A percentile compares a stretch with the other conserved stretches of the same genome.
Conservation (phyloP, 1,140 invertebrate species). For the Xylocopa sonorina region DNA sequence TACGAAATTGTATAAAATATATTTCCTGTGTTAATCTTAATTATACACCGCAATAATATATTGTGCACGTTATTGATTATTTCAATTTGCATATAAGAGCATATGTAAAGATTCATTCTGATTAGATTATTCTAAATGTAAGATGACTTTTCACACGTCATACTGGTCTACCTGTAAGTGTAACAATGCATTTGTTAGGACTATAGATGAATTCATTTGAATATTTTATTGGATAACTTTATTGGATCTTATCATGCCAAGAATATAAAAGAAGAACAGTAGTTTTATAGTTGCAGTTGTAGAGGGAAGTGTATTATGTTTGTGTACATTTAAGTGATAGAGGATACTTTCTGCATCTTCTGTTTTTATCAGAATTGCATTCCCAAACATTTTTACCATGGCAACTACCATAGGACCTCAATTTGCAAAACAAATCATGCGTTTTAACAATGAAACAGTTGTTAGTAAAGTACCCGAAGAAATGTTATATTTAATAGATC, state of each 20-base stretch:
- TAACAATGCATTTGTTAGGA: conserved; percentile 18
- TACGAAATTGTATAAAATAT: conserved; percentile 20
- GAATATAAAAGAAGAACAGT: conserved; percentile 47
- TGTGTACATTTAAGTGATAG: background rate
- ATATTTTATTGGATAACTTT: conserved; percentile 76
- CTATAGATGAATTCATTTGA: conserved; percentile 63
- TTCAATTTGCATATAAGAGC: conserved; percentile 28
- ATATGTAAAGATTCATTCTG: conserved; percentile 53
- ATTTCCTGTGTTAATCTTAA: background rate
- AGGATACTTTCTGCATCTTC: background rate
- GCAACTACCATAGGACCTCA: conserved; percentile 20
- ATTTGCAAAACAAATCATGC: conserved; percentile 48
- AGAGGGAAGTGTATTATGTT: background rate
- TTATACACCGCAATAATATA: background rate
- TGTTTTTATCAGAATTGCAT: background rate
- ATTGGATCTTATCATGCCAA: conserved; percentile 54
- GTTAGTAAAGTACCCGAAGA: conserved; percentile 88
- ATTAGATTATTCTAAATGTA: conserved; percentile 52
- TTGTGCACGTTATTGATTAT: conserved; percentile 23
- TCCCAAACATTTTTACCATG: background rate
- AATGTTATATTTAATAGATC: conserved; percentile 88
- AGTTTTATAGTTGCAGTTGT: background rate
- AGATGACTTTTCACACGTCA: conserved; percentile 42
- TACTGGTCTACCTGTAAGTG: background rate
- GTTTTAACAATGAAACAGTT: conserved; percentile 85